A percentile compares a stretch with the other conserved stretches of the same genome.
Evolutionary conservation across 53 echinoderm and acorn worm genomes (phyloP).

Genomic region (Pentamera pediparva): DNA sequence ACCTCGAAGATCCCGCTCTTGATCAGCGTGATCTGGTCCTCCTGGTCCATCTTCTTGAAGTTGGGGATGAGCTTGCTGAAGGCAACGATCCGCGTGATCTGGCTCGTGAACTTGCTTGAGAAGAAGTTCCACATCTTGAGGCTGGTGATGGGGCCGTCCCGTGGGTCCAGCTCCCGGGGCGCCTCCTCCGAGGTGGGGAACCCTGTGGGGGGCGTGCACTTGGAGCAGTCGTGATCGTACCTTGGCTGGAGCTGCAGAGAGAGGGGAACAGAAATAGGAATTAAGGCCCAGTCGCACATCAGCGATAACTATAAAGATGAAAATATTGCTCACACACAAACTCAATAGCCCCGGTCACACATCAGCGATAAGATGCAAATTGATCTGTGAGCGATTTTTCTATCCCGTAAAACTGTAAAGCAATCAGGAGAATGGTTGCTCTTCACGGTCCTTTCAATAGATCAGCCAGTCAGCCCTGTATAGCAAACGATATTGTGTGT

Average conservation of each 20-base stretch:
- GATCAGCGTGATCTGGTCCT: slow-evolving; percentile 97
- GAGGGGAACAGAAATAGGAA: no score
- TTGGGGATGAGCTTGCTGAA: slow-evolving; percentile 97
- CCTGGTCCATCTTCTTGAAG: slow-evolving; percentile 86
- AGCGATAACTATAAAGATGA: no score
- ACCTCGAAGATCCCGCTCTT: slow-evolving; percentile 97
- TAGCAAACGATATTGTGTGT: no score
- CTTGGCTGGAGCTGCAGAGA: slow-evolving; percentile 62
- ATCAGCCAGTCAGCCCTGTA: no score
- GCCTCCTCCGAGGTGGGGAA: slow-evolving; percentile 82
- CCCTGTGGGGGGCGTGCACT: slow-evolving; percentile 76
- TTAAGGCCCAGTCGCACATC: no score
- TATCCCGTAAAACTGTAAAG: no score
- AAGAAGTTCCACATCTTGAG: slow-evolving; percentile 96
- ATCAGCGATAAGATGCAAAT: no score
- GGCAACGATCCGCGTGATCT: slow-evolving; percentile 95
- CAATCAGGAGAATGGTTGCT: no score
- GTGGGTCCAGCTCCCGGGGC: slow-evolving; percentile 75
- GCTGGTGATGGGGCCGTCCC: slow-evolving; percentile 61
- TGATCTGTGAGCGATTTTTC: no score
- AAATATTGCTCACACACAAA: no score
- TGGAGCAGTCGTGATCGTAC: slow-evolving; percentile 96
- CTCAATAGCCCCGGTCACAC: no score
- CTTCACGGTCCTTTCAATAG: no score
- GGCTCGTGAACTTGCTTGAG: slow-evolving; percentile 98